Evolutionary conservation across 2,888 invertebrate species (phyloP), one percentile per base, ranked within the genome.

Genomic region (Phyllotreta cruciferae): DNA sequence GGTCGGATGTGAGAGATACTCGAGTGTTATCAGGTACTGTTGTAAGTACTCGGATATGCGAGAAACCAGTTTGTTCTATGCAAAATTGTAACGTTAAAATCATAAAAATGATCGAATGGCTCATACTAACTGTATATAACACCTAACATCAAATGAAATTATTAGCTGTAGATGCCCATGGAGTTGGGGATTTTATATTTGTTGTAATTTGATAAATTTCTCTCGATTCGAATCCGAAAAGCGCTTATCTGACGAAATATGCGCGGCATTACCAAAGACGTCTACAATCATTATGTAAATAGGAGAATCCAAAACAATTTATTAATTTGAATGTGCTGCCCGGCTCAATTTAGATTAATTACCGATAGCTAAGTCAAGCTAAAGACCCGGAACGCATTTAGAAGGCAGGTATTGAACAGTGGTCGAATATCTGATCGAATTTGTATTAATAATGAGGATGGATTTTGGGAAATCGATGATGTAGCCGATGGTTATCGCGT

Each of bases 271-370:
- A 50, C 50, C 58, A 58, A 58, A 58, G 50, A 34, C 41, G 11
- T 50, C 41, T 58, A 37, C 50, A 50, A 41, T 50, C 50, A 58
- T 41, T 58, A 58, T 58, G 58, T 58, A 58, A 58, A 58, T 58
- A 50, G 35, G 37, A 50, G 41, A 58, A 58, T 58, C 50, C 39
- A 58, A 58, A 58, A 68, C 68, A 67, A 74, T 77, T 75, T 77
- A 77, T 78, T 77, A 77, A 77, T 78, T 77, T 75, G 77, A 75
- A 76, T 76, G 76, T 75, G 76, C 75, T 77, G 78, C 76, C 76
- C 70, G 72, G 73, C 73, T 78, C 77, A 77, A 78, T 79, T 78
- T 79, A 78, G 79, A 79, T 79, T 79, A 79, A 79, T 79, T 78
- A 77, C 75, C 75, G 78, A 78, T 78, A 78, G 76, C 73, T 74